Conservation (phyloP, 2,113 vertebrate genomes). For the Seriola rivoliana region DNA sequence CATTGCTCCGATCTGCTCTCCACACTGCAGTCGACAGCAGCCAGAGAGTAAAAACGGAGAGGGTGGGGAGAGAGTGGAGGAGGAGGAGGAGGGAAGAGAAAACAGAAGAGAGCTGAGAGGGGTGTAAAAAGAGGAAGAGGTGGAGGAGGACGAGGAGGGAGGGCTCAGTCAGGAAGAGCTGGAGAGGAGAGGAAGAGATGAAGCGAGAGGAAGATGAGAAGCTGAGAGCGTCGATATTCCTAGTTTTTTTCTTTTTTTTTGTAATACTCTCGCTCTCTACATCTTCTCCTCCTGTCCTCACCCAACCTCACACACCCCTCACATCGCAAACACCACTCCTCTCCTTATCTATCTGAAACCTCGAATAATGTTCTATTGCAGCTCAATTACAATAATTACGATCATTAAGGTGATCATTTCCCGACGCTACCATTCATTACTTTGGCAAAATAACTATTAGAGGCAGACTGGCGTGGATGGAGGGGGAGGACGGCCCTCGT, state of each 20-base stretch:
- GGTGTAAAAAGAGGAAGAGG: slow-evolving; percentile 19
- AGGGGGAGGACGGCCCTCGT: background rate
- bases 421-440: slow-evolving; percentile 61
- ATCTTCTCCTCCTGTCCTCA: slow-evolving; percentile 20
- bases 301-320: slow-evolving; percentile 5
- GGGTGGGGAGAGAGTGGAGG: background rate
- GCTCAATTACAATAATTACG: slow-evolving; percentile 75
- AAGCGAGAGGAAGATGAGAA: slow-evolving; percentile 32
- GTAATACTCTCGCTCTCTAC: slow-evolving; percentile 6
- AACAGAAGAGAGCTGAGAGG: slow-evolving; percentile 37
- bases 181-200: slow-evolving; percentile 35
- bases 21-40: slow-evolving; percentile 61
- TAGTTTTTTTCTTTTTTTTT: background rate
- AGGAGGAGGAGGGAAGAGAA: background rate
- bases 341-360: slow-evolving; percentile 41
- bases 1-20: slow-evolving; percentile 29
- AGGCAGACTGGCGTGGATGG: slow-evolving; percentile 10
- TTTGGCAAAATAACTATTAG: slow-evolving; percentile 64
- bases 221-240: background rate
- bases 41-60: slow-evolving; percentile 56
- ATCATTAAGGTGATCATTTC: slow-evolving; percentile 69
- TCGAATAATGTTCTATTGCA: slow-evolving; percentile 51
- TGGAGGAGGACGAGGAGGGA: slow-evolving; percentile 18
- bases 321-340: slow-evolving; percentile 28
- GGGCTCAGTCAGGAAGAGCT: slow-evolving; percentile 47